Percentiles rank a stretch among this genome's conserved stretches.
Conservation (phyloP, 1,140 invertebrate species). For the Onthophagus taurus region DNA sequence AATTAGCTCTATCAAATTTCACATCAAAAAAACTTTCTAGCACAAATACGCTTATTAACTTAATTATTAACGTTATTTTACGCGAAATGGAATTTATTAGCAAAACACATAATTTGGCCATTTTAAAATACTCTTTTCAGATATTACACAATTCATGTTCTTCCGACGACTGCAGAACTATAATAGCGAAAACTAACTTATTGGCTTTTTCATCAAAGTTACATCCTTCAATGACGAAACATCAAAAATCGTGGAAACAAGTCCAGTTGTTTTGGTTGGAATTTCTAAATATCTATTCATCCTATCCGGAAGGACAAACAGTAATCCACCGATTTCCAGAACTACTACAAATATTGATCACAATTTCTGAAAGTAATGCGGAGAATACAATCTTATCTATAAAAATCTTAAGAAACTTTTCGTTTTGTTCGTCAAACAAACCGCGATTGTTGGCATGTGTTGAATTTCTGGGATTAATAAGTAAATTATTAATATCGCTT, state of each 20-base stretch:
- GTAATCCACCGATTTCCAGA: slow-evolving; percentile 26
- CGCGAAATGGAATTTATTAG: slow-evolving; percentile 43
- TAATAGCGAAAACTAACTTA: slow-evolving; percentile 40
- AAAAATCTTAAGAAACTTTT: slow-evolving; percentile 33
- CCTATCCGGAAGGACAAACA: slow-evolving; percentile 37
- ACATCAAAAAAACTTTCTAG: slow-evolving; percentile 43
- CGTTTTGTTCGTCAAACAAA: slow-evolving; percentile 36
- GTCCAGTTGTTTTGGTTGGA: slow-evolving; percentile 39
- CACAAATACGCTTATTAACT: slow-evolving; percentile 42
- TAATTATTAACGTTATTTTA: slow-evolving; percentile 37
- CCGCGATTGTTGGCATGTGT: slow-evolving; percentile 29
- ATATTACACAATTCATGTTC: slow-evolving; percentile 41
- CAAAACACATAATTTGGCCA: slow-evolving; percentile 36
- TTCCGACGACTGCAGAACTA: slow-evolving; percentile 42
- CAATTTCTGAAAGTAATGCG: slow-evolving; percentile 20
- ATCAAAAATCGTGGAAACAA: slow-evolving; percentile 35
- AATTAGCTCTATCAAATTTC: too few relatives aligned
- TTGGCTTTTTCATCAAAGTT: slow-evolving; percentile 37
- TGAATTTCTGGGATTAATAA: not conserved
- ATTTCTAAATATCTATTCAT: slow-evolving; percentile 39
- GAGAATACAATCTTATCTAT: slow-evolving; percentile 28
- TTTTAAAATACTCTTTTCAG: slow-evolving; percentile 40
- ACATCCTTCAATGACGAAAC: slow-evolving; percentile 38
- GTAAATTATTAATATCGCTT: not conserved
- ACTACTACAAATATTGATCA: slow-evolving; percentile 29